Evolutionary conservation across 2,888 invertebrate species (phyloP), one percentile per base, ranked within the genome.

Genomic region (Eupithecia dodoneata): DNA sequence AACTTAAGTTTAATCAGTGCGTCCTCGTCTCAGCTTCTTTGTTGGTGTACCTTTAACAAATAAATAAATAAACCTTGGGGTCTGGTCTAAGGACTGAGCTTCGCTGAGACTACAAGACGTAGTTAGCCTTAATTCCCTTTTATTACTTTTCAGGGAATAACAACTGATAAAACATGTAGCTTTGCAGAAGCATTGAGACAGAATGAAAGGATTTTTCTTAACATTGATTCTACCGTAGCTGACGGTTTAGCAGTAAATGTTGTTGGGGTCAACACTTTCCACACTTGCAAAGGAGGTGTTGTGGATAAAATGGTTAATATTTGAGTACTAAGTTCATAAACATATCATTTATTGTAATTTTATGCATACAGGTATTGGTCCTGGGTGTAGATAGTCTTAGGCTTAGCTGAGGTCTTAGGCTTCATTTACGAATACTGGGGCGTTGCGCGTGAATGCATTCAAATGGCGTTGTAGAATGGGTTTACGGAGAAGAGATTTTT

Each of bases 161-260:
- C 88, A 84, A 94, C 94, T 12, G 94, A 94, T 67, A 94, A 90
- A 86, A 89, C 92, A 2, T 88, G 87, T 79, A 87, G 89, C 73
- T 94, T 94, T 94, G 89, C 90, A 5, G 94, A 95, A 83, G 81
- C 94, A 0, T 84, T 95, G 47, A 95, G 96, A 84, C 96, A 96
- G 78, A 97, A 97, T n/a, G 96, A 96, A 81, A 97, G 98, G n/a
- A 93, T 97, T 0, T 93, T 92, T 78, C 95, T 97, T 0, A 92
- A 95, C 18, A 96, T 97, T 42, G 94, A 96, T 10, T 96, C 97
- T 4, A 97, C 98, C 0, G 91, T 98, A 75, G 98, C 98, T 15
- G 98, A 99, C 92, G 98, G 98, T 82, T 92, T 99, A 65, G 91
- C 86, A 10, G 90, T 94, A 0, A 91, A 88, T 75, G 86, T 87